phyloP scores from a whole-genome alignment of 2,113 vertebrate genomes.

The Campylomormyrus numenius region DNA sequence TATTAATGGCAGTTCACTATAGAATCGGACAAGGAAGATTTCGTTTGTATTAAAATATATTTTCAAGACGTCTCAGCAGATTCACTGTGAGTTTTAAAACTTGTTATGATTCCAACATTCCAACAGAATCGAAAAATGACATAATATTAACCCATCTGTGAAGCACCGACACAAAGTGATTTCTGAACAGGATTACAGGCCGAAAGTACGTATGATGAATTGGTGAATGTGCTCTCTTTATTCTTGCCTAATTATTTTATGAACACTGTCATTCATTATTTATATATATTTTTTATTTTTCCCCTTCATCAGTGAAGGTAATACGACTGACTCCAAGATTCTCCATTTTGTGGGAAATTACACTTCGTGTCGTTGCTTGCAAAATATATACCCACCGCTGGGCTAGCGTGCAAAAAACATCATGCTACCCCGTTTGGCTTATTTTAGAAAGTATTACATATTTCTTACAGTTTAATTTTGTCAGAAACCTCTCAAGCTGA shows the following conservation, averaged over 20 bases:
- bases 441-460: constrained; percentile 18
- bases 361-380: neutral
- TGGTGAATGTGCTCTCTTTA: neutral
- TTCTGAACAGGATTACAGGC: neutral
- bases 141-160: neutral
- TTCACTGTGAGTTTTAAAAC: neutral
- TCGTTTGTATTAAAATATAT: neutral
- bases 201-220: neutral
- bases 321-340: neutral
- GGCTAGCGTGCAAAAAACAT: neutral
- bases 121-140: neutral
- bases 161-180: neutral
- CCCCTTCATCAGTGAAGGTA: neutral
- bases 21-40: neutral
- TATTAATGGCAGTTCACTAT: neutral
- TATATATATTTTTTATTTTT: no score
- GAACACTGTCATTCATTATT: neutral
- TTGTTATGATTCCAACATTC: neutral
- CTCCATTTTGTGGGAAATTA: neutral
- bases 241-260: neutral
- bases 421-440: constrained; percentile 27
- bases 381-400: neutral
- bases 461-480: constrained; percentile 49
- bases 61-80: neutral
- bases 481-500: constrained; percentile 53